Evolutionary conservation across 2,888 invertebrate genomes (phyloP).

Genomic region (Syrphus vitripennis): DNA sequence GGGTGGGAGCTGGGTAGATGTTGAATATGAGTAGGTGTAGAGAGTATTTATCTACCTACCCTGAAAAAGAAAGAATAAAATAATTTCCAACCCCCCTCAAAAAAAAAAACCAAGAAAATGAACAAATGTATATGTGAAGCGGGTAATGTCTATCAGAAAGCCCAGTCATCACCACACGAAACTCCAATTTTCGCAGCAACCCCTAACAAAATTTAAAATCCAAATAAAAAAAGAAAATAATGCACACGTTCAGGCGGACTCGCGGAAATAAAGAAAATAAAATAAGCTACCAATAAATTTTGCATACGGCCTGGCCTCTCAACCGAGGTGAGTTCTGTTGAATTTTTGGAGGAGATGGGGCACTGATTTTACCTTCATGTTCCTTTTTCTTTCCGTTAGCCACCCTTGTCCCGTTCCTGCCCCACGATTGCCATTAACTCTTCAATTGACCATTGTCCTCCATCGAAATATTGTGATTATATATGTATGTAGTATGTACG

Average conservation of each 20-base stretch:
- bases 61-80: slow-evolving; percentile 46
- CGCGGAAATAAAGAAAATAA: slow-evolving; percentile 66
- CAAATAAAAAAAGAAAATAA: slow-evolving; percentile 36
- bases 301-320: slow-evolving; percentile 49
- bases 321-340: not conserved
- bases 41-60: slow-evolving; percentile 5
- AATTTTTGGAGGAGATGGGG: slow-evolving; percentile 18
- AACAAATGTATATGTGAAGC: slow-evolving; percentile 27
- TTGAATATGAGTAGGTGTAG: slow-evolving; percentile 29
- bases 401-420: slow-evolving; percentile 1
- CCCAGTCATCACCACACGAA: slow-evolving; percentile 50
- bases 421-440: slow-evolving; percentile 66
- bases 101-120: slow-evolving; percentile 58
- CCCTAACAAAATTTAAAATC: slow-evolving; percentile 58
- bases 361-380: slow-evolving; percentile 58
- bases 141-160: slow-evolving; percentile 46
- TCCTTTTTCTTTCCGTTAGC: slow-evolving; percentile 65
- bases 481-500: not conserved
- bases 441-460: slow-evolving; percentile 71
- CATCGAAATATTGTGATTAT: slow-evolving; percentile 71
- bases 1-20: not conserved
- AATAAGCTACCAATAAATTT: slow-evolving; percentile 67
- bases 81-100: slow-evolving; percentile 35
- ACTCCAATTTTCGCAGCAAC: slow-evolving; percentile 57
- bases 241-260: slow-evolving; percentile 50